These are phyloP conservation scores for Grus americana DNA, from an alignment of 2,113 vertebrate genomes.

Conservation along the genomic window DNA sequence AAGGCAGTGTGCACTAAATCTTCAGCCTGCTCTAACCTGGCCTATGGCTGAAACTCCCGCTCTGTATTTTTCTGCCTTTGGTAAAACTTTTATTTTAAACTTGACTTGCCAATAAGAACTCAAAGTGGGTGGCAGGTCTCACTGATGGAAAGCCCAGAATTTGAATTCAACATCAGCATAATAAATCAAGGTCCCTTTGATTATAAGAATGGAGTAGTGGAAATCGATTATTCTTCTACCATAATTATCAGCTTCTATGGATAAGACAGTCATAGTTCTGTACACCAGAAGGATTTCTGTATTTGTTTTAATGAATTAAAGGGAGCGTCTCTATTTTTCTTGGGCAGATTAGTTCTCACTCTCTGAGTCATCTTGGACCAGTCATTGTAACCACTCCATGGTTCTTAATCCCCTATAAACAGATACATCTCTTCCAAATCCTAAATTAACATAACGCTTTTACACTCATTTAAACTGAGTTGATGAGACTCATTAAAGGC, in stretches of 20 bases:
- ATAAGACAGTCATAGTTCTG: neutral
- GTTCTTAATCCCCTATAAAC: neutral
- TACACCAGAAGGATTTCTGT: neutral
- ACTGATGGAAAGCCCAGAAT: neutral
- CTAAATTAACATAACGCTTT: neutral
- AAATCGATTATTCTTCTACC: neutral
- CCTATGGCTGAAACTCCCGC: neutral
- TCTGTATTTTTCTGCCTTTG: neutral
- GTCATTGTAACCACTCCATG: neutral
- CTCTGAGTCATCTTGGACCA: neutral
- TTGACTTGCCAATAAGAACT: neutral
- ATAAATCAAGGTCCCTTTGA: neutral
- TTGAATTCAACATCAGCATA: neutral
- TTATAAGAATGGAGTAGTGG: neutral
- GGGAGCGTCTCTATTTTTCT: neutral
- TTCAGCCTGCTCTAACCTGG: neutral
- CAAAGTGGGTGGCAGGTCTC: neutral
- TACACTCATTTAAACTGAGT: neutral
- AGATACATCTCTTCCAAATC: neutral
- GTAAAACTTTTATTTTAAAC: neutral
- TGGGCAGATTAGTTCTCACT: neutral
- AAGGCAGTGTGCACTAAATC: neutral
- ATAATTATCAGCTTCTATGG: neutral
- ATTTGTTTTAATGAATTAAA: neutral
- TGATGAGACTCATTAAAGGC: neutral